phyloP scores from a whole-genome alignment of 2,888 invertebrate species.

The Mactromeris polynyma region DNA sequence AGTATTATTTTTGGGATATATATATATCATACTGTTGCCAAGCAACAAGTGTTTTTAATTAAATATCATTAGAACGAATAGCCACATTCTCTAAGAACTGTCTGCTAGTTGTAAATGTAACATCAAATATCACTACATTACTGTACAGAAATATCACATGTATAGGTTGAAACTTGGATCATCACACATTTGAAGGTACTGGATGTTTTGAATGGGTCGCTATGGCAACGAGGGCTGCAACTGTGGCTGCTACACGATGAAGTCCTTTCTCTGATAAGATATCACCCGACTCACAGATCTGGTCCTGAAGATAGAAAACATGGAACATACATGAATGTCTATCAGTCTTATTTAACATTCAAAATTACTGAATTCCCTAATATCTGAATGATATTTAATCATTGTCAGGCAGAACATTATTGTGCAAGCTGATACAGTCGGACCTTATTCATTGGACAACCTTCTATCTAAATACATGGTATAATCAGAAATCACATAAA shows the following conservation, averaged over 20 bases:
- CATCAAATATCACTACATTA: neutral
- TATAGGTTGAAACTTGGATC: conserved; percentile 5
- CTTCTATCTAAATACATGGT: no score
- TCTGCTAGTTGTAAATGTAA: neutral
- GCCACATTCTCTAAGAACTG: neutral
- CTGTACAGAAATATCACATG: conserved; percentile 32
- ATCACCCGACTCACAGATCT: conserved; percentile 96
- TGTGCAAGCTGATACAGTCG: no score
- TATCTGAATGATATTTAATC: no score
- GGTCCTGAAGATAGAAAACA: conserved; percentile 90
- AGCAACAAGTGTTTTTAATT: neutral
- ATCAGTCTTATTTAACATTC: no score
- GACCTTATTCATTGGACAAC: no score
- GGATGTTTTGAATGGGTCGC: conserved; percentile 76
- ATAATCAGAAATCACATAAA: no score
- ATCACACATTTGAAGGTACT: conserved; percentile 67
- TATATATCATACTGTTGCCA: neutral
- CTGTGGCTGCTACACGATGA: conserved; percentile 95
- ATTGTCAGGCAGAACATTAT: no score
- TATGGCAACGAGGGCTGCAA: conserved; percentile 91
- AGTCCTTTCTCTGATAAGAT: conserved; percentile 95
- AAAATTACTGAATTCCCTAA: no score
- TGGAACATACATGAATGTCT: no score
- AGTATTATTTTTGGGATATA: neutral
- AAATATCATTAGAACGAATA: neutral